Percentiles rank a stretch among this genome's conserved stretches.
These are phyloP conservation scores for Mormyrus proboscirostris DNA, from an alignment of 2,797 vertebrate species.

Conservation along the genomic window DNA sequence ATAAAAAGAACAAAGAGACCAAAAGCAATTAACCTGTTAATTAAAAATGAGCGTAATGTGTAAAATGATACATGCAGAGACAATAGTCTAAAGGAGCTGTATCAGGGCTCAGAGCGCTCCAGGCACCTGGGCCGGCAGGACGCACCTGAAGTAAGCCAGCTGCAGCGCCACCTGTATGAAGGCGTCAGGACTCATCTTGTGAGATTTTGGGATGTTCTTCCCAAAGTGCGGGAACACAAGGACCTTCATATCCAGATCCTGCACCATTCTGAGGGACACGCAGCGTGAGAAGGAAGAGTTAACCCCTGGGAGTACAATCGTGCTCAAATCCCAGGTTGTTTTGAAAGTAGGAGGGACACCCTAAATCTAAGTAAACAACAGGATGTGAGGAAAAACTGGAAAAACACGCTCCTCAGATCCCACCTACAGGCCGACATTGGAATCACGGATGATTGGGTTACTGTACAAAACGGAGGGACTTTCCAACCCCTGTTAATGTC, in stretches of 20 bases:
- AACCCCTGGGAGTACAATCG: background rate
- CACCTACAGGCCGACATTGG: background rate
- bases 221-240: slow-evolving; percentile 79
- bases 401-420: background rate
- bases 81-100: background rate
- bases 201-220: slow-evolving; percentile 78
- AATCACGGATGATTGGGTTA: background rate
- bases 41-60: background rate
- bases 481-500: background rate
- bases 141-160: slow-evolving; percentile 84
- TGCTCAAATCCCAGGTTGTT: background rate
- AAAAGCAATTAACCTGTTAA: background rate
- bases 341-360: background rate
- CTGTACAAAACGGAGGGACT: background rate
- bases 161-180: slow-evolving; percentile 88
- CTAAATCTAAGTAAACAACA: background rate
- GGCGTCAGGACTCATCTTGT: slow-evolving; percentile 86
- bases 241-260: slow-evolving; percentile 78
- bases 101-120: background rate
- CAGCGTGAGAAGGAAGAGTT: background rate
- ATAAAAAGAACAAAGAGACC: background rate
- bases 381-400: background rate
- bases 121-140: too few species aligned
- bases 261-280: slow-evolving; percentile 65
- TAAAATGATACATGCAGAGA: background rate